Evolutionary conservation across 2,888 invertebrate species (phyloP), one percentile per base, ranked within the genome.

Genomic region (Epinotia bilunana): DNA sequence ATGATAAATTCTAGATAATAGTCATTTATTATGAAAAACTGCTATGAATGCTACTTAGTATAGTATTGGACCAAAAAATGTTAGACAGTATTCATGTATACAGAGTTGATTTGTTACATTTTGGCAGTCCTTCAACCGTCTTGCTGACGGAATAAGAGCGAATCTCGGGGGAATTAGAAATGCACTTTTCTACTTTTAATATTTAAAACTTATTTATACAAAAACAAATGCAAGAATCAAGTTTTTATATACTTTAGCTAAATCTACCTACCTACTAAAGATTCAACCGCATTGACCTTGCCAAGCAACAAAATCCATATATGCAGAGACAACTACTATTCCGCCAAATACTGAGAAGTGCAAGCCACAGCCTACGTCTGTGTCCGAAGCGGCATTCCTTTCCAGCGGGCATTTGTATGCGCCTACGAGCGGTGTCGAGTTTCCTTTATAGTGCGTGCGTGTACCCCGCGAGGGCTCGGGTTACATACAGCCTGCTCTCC

Each of bases 361-460:
- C n/a, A n/a, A 16, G 11, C 55, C 39, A 68, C 43, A n/a, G 20
- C 46, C 63, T 46, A 49, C 18, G 9, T 20, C 67, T 20, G 33
- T 20, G 43, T 67, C 63, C 60, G 67, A 28, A 33, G 69, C 61
- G 9, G 46, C 64, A 70, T 69, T 61, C 71, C 61, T 61, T 57
- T 65, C 9, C 60, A 28, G 43, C 46, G 28, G 64, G 60, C 73
- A 77, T 68, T 68, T 57, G 74, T 73, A 77, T 76, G 71, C 79
- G 82, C 82, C 79, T 80, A 77, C 81, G 81, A 80, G 77, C 79
- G 79, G 80, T 84, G 81, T 86, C 85, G 72, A 76, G 83, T 86
- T 86, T 84, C 86, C 55, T 72, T 61, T 65, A 71, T 71, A 55
- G n/a, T n/a, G n/a, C n/a, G n/a, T n/a, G n/a, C 33, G 43, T 60